phyloP scores from a whole-genome alignment of 2,888 invertebrate species.

The Tenodera sinensis region DNA sequence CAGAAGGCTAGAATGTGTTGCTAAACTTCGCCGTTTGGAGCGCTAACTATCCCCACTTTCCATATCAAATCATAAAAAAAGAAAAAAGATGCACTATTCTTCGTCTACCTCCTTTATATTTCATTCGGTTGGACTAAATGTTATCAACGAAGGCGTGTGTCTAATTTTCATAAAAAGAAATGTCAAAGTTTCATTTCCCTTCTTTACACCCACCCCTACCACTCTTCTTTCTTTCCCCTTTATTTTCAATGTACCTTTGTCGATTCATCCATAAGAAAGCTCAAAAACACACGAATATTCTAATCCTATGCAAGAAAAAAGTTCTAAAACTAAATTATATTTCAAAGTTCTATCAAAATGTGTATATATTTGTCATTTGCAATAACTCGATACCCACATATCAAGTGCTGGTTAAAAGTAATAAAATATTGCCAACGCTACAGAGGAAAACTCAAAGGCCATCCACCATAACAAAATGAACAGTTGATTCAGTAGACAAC shows the following conservation, averaged over 20 bases:
- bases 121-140: background rate
- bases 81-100: background rate
- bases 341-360: no score
- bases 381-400: no score
- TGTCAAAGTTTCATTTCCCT: background rate
- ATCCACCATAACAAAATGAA: no score
- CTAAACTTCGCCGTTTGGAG: background rate
- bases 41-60: background rate
- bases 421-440: no score
- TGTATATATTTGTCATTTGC: no score
- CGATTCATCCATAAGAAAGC: background rate
- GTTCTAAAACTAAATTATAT: no score
- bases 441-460: no score
- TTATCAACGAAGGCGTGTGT: background rate
- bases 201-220: no score
- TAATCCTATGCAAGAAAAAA: no score
- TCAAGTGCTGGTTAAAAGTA: no score
- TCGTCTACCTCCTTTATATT: background rate
- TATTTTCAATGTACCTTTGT: background rate
- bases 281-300: no score
- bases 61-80: background rate
- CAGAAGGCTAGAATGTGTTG: background rate
- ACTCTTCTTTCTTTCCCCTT: background rate
- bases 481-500: no score
- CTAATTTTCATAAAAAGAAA: background rate